These are phyloP conservation scores for Chrysotoxum bicinctum DNA, from an alignment of 2,888 invertebrate species.

Conservation along the genomic window DNA sequence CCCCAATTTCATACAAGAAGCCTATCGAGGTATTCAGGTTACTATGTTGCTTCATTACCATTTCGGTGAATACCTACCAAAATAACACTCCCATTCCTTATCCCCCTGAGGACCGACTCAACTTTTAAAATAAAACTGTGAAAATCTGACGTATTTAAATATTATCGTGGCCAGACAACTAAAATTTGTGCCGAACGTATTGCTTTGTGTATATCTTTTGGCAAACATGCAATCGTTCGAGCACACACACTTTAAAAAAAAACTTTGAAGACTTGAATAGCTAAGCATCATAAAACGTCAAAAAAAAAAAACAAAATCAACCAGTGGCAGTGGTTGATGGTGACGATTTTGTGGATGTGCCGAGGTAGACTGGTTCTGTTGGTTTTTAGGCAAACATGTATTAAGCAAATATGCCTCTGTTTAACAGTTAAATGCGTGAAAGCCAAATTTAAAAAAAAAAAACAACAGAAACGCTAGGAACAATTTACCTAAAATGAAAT, in stretches of 20 bases:
- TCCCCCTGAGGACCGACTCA: no score
- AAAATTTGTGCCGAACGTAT: slow-evolving; percentile 25
- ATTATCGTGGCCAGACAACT: slow-evolving; percentile 36
- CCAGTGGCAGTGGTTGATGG: not conserved
- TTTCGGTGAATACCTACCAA: slow-evolving; percentile 39
- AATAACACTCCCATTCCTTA: not conserved
- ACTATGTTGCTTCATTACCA: slow-evolving; percentile 72
- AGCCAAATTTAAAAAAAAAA: slow-evolving; percentile 8
- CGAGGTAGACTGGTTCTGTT: not conserved
- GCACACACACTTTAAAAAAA: not conserved
- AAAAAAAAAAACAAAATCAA: slow-evolving; percentile 4
- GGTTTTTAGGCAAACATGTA: not conserved
- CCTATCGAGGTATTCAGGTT: slow-evolving; percentile 66
- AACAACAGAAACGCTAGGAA: not conserved
- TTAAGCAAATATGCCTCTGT: not conserved
- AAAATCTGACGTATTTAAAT: slow-evolving; percentile 40
- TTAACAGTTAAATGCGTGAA: slow-evolving; percentile 50
- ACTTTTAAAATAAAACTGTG: slow-evolving; percentile 21
- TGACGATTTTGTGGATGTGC: not conserved
- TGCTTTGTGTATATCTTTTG: slow-evolving; percentile 16
- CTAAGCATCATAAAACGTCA: slow-evolving; percentile 39
- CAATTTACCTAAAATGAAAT: no score
- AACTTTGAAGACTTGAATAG: slow-evolving; percentile 5
- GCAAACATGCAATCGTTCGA: not conserved
- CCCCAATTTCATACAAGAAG: slow-evolving; percentile 52